Conservation (phyloP, 2,113 vertebrate genomes). For the Erythrolamprus reginae region DNA sequence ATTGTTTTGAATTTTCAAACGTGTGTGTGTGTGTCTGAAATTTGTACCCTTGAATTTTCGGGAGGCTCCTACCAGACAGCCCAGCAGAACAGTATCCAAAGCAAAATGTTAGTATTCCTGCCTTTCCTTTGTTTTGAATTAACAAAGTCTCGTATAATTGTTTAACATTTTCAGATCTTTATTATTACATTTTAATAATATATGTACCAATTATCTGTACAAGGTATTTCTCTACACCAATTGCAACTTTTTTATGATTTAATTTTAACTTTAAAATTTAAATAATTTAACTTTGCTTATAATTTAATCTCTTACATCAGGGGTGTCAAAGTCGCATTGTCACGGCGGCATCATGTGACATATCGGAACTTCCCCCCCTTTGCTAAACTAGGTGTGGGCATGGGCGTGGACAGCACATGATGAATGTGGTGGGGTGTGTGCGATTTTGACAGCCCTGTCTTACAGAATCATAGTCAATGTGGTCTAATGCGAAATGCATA, state of each 20-base stretch:
- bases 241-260: neutral
- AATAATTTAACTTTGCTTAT: neutral
- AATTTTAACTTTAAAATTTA: neutral
- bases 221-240: neutral
- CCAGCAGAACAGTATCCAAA: no score
- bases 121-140: neutral
- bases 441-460: neutral
- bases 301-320: neutral
- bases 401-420: no score
- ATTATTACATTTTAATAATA: neutral
- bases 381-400: no score
- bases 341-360: no score
- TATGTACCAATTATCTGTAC: neutral
- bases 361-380: no score
- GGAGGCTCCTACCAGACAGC: no score
- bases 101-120: neutral
- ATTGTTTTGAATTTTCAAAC: no score
- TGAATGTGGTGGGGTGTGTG: rapidly evolving
- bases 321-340: no score
- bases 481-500: neutral
- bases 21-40: no score
- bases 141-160: neutral
- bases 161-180: neutral
- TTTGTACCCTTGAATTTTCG: no score
- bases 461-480: neutral